phyloP scores from a whole-genome alignment of 2,797 vertebrate genomes.

The Cyclopterus lumpus region DNA sequence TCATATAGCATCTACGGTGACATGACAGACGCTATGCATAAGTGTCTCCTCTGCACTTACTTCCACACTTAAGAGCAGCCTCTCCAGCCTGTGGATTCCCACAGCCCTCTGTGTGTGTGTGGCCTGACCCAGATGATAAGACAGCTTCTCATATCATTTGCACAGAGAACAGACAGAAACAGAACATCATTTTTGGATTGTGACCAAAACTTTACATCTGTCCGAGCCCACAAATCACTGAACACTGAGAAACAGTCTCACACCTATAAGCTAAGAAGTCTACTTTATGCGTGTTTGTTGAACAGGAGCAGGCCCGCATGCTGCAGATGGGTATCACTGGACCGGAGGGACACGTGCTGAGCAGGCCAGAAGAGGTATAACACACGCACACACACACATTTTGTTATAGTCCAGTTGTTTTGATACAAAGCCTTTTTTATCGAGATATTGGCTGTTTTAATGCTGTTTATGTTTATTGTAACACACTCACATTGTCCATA shows the following conservation, averaged over 20 bases:
- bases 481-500: neutral
- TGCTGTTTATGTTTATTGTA: neutral
- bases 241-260: neutral
- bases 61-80: no score
- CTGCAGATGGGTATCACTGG: slow-evolving; percentile 98
- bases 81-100: slow-evolving; percentile 3
- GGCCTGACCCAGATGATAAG: slow-evolving; percentile 32
- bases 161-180: slow-evolving; percentile 22
- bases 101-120: slow-evolving; percentile 40
- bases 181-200: slow-evolving; percentile 15
- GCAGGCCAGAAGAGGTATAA: slow-evolving; percentile 95
- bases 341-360: slow-evolving; percentile 96
- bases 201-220: slow-evolving; percentile 35
- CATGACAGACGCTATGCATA: neutral
- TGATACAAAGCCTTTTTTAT: neutral
- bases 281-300: slow-evolving; percentile 31
- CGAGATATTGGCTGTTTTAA: neutral
- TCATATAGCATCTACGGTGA: neutral
- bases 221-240: slow-evolving; percentile 11
- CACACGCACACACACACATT: slow-evolving; percentile 12
- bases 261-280: neutral
- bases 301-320: slow-evolving; percentile 95
- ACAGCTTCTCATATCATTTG: neutral
- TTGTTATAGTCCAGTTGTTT: neutral
- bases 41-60: neutral